Evolutionary conservation across 1,140 invertebrate species (phyloP).

Genomic region (Scaptomyza hsui): DNA sequence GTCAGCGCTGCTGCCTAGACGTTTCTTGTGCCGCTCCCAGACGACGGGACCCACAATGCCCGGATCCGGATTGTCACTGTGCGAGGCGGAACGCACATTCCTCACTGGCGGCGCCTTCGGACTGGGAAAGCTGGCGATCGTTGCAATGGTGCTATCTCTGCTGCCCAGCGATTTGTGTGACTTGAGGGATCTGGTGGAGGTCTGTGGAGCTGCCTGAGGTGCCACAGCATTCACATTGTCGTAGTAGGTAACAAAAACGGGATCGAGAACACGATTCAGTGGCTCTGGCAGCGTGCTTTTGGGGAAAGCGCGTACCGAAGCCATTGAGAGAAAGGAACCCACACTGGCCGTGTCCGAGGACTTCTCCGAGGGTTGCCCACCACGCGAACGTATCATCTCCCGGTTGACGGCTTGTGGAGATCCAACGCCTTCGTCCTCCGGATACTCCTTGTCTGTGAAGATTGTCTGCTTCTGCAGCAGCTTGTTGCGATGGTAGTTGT

Average conservation of each 20-base stretch:
- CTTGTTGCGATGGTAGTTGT: constrained; percentile 83
- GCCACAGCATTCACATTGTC: constrained; percentile 86
- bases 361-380: constrained; percentile 58
- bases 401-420: constrained; percentile 76
- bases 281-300: constrained; percentile 86
- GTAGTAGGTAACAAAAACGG: constrained; percentile 88
- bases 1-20: constrained; percentile 73
- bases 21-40: constrained; percentile 89
- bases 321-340: constrained; percentile 88
- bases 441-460: constrained; percentile 48
- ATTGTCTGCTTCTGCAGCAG: constrained; percentile 67
- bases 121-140: constrained; percentile 77
- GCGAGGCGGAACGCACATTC: constrained; percentile 66
- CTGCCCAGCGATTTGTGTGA: constrained; percentile 54
- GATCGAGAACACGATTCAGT: constrained; percentile 90
- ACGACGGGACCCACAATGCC: constrained; percentile 93
- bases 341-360: constrained; percentile 80
- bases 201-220: constrained; percentile 39
- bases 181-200: constrained; percentile 54
- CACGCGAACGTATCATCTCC: constrained; percentile 65
- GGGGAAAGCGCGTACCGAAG: constrained; percentile 91
- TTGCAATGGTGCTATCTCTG: constrained; percentile 66
- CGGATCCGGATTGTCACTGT: constrained; percentile 87
- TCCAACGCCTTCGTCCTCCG: constrained; percentile 26
- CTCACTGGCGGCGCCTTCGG: constrained; percentile 69